These are phyloP conservation scores for Caenorhabditis briggsae DNA, from an alignment of 1,140 invertebrate genomes.

Conservation along the genomic window DNA sequence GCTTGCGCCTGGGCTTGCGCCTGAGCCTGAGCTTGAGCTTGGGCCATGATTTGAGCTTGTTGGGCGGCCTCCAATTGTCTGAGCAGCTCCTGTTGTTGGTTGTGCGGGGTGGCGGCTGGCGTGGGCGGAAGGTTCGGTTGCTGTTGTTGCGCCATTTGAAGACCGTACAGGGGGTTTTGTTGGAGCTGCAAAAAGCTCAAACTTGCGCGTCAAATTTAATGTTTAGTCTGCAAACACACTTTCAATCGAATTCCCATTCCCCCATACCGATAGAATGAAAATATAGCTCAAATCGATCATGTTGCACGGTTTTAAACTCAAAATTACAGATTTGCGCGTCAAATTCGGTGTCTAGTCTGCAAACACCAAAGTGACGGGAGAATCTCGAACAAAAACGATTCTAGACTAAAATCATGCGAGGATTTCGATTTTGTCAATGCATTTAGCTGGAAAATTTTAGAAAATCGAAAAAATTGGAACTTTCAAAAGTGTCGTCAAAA, in stretches of 20 bases:
- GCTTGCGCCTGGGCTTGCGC: neutral
- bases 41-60: neutral
- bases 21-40: neutral
- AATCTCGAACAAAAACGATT: neutral
- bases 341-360: neutral
- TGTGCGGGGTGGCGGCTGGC: neutral
- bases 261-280: no score
- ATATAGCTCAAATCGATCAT: no score
- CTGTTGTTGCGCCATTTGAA: neutral
- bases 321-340: no score
- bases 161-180: neutral
- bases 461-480: neutral
- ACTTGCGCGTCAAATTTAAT: no score
- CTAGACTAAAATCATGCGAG: no score
- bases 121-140: neutral
- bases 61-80: neutral
- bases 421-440: neutral
- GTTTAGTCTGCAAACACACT: no score
- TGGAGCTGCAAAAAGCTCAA: neutral
- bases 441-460: neutral
- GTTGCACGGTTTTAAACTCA: no score
- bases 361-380: neutral
- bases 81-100: neutral
- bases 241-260: no score
- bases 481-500: neutral